These are phyloP conservation scores for Cuculus canorus DNA, from an alignment of 2,797 vertebrate genomes.

Conservation along the genomic window DNA sequence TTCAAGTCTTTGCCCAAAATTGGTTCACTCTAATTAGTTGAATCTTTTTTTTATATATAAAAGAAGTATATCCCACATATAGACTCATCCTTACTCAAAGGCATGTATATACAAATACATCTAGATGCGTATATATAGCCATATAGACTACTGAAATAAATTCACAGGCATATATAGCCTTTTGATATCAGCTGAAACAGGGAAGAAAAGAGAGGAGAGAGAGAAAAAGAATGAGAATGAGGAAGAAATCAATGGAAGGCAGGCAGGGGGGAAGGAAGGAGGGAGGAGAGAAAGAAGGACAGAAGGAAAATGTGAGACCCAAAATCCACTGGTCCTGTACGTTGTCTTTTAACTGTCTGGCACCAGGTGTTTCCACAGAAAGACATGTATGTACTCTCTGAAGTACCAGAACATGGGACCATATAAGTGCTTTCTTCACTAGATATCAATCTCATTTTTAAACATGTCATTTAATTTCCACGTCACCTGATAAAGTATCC, in stretches of 20 bases:
- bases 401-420: background rate
- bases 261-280: background rate
- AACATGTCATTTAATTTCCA: fast-evolving
- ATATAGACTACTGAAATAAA: background rate
- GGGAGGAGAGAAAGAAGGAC: too few species aligned
- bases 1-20: background rate
- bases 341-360: background rate
- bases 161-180: background rate
- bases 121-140: too few species aligned
- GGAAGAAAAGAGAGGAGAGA: background rate
- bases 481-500: background rate
- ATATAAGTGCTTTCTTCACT: background rate
- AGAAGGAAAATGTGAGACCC: background rate
- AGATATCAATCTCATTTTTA: background rate
- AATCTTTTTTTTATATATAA: background rate
- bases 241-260: background rate
- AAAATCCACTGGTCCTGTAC: background rate
- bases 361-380: background rate
- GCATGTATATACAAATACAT: background rate
- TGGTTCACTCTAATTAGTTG: background rate
- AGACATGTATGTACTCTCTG: fast-evolving
- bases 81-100: background rate
- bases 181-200: background rate
- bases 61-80: background rate
- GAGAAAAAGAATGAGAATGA: background rate